These are phyloP conservation scores for Octodonta nipae DNA, from an alignment of 2,888 invertebrate genomes.

Conservation along the genomic window DNA sequence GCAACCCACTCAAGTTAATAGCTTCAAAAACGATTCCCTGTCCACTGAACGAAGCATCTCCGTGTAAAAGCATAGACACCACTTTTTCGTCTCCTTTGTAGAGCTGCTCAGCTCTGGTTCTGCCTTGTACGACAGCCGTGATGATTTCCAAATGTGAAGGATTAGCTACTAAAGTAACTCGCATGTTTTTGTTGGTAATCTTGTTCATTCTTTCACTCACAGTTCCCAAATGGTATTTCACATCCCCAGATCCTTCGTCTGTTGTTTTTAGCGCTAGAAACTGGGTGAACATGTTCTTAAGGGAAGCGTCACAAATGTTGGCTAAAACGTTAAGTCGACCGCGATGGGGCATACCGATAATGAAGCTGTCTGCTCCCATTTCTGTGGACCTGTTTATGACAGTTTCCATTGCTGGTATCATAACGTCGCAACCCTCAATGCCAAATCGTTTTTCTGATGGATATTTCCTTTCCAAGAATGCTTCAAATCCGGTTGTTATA, in stretches of 20 bases:
- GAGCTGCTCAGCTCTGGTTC: conserved; percentile 87
- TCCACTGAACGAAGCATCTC: conserved; percentile 89
- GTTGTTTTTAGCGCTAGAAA: conserved; percentile 83
- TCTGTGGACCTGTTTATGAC: conserved; percentile 91
- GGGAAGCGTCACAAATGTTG: conserved; percentile 80
- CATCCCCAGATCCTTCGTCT: conserved; percentile 80
- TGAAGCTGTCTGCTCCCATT: conserved; percentile 87
- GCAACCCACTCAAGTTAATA: conserved; percentile 84
- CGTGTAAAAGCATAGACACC: conserved; percentile 82
- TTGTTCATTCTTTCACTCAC: conserved; percentile 79
- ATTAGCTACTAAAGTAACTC: conserved; percentile 76
- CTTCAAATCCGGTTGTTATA: conserved; percentile 78
- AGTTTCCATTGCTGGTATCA: conserved; percentile 96
- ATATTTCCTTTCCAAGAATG: conserved; percentile 95
- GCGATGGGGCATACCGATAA: conserved; percentile 85
- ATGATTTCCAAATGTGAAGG: conserved; percentile 88
- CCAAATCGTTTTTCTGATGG: conserved; percentile 98
- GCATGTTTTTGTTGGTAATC: conserved; percentile 79
- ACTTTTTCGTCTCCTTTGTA: conserved; percentile 84
- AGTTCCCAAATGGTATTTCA: conserved; percentile 81
- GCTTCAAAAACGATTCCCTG: conserved; percentile 94
- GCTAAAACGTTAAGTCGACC: conserved; percentile 81
- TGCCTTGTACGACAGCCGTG: conserved; percentile 87
- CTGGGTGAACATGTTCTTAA: conserved; percentile 78
- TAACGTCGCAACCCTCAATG: conserved; percentile 93